Base-by-base conservation (phyloP, 2,888 invertebrate species). In the Dysmachus trigonus region DNA sequence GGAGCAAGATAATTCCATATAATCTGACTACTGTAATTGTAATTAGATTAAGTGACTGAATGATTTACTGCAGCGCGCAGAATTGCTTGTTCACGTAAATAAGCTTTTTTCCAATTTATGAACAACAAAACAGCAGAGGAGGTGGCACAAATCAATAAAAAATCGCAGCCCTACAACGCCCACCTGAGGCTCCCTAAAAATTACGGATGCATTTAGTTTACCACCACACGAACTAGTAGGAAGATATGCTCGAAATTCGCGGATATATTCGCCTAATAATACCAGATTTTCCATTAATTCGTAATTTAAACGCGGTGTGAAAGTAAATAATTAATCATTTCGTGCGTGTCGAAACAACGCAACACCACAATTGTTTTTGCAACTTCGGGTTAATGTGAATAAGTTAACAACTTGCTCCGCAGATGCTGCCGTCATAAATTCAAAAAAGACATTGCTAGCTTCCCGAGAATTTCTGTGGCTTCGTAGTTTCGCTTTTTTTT, bases 111-210 rank as follows among this genome's bases (percentile, higher is more conserved):
- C 18, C 62, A 71, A 82, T 33, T 79, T 62, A 22, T 82, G 31
- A 81, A 10, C 62, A 71, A 33, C 8, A 51, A 76, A 76, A 76
- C 33, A 35, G 41, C n/a, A 51, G 51, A n/a, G 2, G 22, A 62
- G 62, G 62, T 62, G 73, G 73, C 15, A 82, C 10, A 82, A 82
- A 82, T 82, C 82, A 35, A 82, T 82, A 38, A 35, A 27, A 82
- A 82, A 82, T 82, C 82, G 31, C 35, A 53, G 71, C 62, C 18
- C 82, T 35, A 35, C 22, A 38, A 35, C 22, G 15, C 53, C 38
- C 33, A 35, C n/a, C 62, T n/a, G n/a, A 62, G 35, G 30, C 33
- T 18, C n/a, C 31, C 33, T 18, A 82, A 82, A 79, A 79, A 38
- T 35, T 33, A 38, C 38, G 18, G 22, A 76, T 35, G 33, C 76